These are phyloP conservation scores for Drosophila austrosaltans DNA, from an alignment of 2,888 invertebrate genomes.

Conservation along the genomic window DNA sequence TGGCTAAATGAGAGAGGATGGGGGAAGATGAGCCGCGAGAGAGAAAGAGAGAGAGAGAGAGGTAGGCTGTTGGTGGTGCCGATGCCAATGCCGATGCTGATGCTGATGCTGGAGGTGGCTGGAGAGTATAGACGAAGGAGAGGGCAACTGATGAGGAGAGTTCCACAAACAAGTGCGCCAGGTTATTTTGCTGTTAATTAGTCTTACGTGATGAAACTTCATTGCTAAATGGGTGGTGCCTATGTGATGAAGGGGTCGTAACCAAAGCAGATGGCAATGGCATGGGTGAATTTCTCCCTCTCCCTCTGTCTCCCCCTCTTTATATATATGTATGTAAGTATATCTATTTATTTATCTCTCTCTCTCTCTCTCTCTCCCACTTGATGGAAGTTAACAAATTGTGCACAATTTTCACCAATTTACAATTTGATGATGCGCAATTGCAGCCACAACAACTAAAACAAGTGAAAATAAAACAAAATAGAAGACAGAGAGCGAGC, in stretches of 20 bases:
- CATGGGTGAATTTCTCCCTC: constrained; percentile 16
- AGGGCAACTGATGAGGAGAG: constrained; percentile 29
- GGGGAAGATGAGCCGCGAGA: not conserved
- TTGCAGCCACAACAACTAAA: constrained; percentile 32
- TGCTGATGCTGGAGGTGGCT: constrained; percentile 1
- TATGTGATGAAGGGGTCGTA: constrained; percentile 34
- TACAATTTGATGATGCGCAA: constrained; percentile 66
- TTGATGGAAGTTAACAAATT: constrained; percentile 57
- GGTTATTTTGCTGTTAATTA: constrained; percentile 75
- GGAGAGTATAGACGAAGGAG: constrained; percentile 16
- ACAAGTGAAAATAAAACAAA: constrained; percentile 19
- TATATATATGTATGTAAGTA: too few relatives aligned
- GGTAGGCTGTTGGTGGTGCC: constrained; percentile 11
- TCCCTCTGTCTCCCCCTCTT: not conserved
- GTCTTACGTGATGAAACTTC: constrained; percentile 74
- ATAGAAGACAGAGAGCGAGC: not conserved
- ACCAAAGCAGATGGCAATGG: constrained; percentile 9
- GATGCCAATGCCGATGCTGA: not conserved
- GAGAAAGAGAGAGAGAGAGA: constrained; percentile 21
- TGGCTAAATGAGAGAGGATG: constrained; percentile 30
- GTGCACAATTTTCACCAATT: constrained; percentile 74
- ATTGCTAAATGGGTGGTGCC: constrained; percentile 66
- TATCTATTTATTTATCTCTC: constrained; percentile 10
- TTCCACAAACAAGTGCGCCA: constrained; percentile 72
- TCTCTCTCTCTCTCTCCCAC: constrained; percentile 8